phyloP scores from a whole-genome alignment of 1,140 invertebrate species.

The Drosophila insularis region DNA sequence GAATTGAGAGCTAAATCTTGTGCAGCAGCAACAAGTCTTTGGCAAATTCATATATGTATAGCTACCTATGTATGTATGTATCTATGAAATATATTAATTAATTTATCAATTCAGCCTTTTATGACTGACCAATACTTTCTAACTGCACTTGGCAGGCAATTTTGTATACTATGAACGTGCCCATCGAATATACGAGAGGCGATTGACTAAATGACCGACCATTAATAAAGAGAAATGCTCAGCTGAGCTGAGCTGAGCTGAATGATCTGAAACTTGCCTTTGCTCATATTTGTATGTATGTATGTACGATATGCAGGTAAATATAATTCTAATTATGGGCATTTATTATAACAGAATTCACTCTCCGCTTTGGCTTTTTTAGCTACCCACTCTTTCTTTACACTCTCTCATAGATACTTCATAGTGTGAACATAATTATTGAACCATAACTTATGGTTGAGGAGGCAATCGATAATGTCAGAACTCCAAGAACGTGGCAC shows the following conservation, averaged over 20 bases:
- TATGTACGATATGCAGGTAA: not conserved
- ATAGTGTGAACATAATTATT: constrained; percentile 21
- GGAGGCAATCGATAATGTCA: constrained; percentile 17
- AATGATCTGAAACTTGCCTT: constrained; percentile 3
- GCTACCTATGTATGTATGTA: not conserved
- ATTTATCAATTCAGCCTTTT: constrained; percentile 8
- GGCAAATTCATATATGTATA: not conserved
- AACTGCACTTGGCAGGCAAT: constrained; percentile 20
- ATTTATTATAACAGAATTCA: constrained; percentile 9
- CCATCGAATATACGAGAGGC: constrained; percentile 11
- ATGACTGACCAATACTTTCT: constrained; percentile 4
- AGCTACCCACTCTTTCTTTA: not conserved
- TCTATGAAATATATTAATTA: constrained; percentile 12
- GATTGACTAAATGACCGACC: constrained; percentile 13
- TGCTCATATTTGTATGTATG: not conserved
- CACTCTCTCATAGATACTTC: constrained; percentile 4
- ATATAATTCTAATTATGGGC: constrained; percentile 13
- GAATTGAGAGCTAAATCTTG: constrained; percentile 21
- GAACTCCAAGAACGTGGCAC: constrained; percentile 16
- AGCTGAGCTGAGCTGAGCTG: not conserved
- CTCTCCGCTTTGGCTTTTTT: too few species aligned
- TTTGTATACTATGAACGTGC: not conserved
- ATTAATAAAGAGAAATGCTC: constrained; percentile 10
- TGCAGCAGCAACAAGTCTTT: constrained; percentile 1
- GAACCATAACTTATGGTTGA: constrained; percentile 13